phyloP scores from a whole-genome alignment of 2,113 vertebrate species.

The Seriola aureovittata region DNA sequence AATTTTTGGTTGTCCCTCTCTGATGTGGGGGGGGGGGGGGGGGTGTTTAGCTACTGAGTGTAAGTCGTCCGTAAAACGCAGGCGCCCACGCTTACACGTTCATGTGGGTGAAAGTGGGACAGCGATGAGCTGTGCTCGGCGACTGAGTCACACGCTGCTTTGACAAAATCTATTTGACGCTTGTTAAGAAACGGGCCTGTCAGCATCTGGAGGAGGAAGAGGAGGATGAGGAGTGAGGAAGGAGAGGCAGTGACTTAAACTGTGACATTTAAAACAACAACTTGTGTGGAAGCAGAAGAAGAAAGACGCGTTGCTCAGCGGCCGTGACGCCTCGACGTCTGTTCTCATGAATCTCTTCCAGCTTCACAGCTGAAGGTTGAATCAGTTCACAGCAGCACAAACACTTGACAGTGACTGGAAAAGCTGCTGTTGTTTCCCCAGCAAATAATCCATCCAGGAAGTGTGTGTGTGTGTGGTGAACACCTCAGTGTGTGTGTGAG shows the following conservation, averaged over 20 bases:
- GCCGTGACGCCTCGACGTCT: neutral
- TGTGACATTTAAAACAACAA: constrained; percentile 1
- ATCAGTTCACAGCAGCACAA: constrained; percentile 35
- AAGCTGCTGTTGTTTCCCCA: constrained; percentile 31
- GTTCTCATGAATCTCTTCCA: constrained; percentile 29
- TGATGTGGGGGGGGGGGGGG: neutral
- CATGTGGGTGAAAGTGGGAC: constrained; percentile 40
- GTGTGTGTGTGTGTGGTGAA: constrained; percentile 4
- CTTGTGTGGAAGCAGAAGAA: neutral
- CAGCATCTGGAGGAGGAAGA: constrained; percentile 26
- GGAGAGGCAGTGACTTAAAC: neutral
- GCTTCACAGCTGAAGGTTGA: constrained; percentile 16
- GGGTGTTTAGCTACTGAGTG: neutral
- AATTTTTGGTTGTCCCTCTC: constrained; percentile 25
- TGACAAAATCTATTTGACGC: constrained; percentile 66
- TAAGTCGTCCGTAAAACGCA: constrained; percentile 27
- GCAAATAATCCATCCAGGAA: constrained; percentile 22
- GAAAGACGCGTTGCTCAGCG: neutral
- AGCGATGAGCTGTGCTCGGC: constrained; percentile 9
- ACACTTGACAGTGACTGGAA: constrained; percentile 43
- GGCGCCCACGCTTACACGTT: constrained; percentile 23
- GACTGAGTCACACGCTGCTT: constrained; percentile 54
- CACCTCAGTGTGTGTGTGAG: constrained; percentile 16
- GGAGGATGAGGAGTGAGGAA: neutral
- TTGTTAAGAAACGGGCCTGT: constrained; percentile 62